Conservation (phyloP, 2,113 vertebrate species). For the Apodemus sylvaticus region DNA sequence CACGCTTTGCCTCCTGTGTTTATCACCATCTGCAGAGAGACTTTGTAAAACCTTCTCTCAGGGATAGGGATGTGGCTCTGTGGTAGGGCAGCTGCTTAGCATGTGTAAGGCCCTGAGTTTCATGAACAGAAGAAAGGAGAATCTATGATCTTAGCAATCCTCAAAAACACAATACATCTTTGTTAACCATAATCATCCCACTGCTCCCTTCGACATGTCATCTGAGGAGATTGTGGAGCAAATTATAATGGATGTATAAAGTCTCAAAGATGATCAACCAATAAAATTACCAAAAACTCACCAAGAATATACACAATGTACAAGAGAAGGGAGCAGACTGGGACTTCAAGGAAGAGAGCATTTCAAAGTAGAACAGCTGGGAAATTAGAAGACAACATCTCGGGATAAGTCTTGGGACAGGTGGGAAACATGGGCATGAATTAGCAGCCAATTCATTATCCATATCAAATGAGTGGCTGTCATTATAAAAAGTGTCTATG, state of each 20-base stretch:
- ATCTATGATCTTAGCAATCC: neutral
- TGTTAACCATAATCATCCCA: neutral
- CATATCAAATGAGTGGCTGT: neutral
- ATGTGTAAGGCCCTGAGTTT: neutral
- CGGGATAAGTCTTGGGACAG: neutral
- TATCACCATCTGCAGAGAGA: neutral
- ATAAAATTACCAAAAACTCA: neutral
- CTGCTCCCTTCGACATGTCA: neutral
- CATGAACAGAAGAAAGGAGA: neutral
- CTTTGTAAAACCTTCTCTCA: neutral
- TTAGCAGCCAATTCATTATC: neutral
- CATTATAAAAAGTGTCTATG: neutral
- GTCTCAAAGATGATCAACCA: neutral
- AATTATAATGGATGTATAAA: neutral
- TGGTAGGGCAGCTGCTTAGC: neutral
- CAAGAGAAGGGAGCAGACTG: neutral
- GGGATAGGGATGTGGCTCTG: neutral
- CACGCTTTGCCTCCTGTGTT: neutral
- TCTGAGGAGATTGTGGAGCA: neutral
- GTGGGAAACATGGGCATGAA: neutral
- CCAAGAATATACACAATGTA: neutral
- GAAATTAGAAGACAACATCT: neutral
- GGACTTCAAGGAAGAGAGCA: neutral
- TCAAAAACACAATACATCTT: neutral
- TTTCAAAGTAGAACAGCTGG: neutral